A percentile compares a stretch with the other conserved stretches of the same genome.
Evolutionary conservation across 92 coral and sea anemone genomes (phyloP).

Genomic region (Scolanthus callimorphus): DNA sequence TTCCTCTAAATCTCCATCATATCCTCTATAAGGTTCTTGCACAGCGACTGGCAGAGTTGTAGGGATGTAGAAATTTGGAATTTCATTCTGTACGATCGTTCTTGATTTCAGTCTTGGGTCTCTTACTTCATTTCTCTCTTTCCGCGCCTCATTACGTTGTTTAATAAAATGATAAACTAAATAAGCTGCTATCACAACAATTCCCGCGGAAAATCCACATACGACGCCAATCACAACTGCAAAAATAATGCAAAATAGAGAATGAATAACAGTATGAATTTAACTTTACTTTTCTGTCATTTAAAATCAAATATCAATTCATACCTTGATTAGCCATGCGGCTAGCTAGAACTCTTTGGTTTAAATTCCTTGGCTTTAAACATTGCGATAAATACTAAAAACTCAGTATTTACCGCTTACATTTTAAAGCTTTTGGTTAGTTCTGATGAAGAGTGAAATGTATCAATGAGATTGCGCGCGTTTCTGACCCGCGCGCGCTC

Average conservation of each 20-base stretch:
- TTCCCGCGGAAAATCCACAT: conserved; percentile 42
- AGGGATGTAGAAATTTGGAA: conserved; percentile 30
- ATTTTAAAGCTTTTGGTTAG: too few relatives aligned
- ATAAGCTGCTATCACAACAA: conserved; percentile 23
- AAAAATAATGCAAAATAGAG: too few relatives aligned
- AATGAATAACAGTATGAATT: too few relatives aligned
- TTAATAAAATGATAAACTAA: conserved; percentile 11
- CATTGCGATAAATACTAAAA: too few relatives aligned
- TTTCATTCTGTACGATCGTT: conserved; percentile 22
- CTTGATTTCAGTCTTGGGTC: conserved; percentile 24
- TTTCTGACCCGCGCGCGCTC: too few relatives aligned
- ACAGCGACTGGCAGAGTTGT: conserved; percentile 15
- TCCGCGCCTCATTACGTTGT: neutral
- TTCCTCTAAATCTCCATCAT: neutral
- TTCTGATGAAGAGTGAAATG: too few relatives aligned
- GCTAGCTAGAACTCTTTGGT: too few relatives aligned
- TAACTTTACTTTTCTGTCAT: too few relatives aligned
- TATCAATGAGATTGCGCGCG: too few relatives aligned
- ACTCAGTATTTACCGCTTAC: too few relatives aligned
- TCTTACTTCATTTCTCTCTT: neutral
- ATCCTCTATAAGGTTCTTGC: conserved; percentile 18
- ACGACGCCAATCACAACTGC: conserved; percentile 50
- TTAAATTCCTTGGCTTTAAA: too few relatives aligned
- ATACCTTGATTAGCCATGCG: conserved; percentile 40
- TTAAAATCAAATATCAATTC: too few relatives aligned